These are phyloP conservation scores for Drosophila funebris DNA, from an alignment of 1,140 invertebrate genomes.

Conservation along the genomic window DNA sequence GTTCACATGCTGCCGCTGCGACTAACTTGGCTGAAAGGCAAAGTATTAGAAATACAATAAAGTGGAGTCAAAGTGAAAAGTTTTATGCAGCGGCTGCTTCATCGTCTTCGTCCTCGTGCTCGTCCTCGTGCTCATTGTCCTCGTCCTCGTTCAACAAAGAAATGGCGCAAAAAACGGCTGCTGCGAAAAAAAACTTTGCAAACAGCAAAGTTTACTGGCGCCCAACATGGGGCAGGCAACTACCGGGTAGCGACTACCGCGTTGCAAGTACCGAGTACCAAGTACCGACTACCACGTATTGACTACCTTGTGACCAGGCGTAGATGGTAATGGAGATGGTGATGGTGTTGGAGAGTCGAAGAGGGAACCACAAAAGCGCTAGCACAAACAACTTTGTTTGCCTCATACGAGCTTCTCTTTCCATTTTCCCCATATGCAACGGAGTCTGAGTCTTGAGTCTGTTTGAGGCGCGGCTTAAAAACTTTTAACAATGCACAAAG, in stretches of 20 bases:
- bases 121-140: background rate
- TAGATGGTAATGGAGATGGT: background rate
- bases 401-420: conserved; percentile 52
- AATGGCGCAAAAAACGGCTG: conserved; percentile 57
- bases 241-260: background rate
- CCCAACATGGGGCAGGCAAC: conserved; percentile 45
- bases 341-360: background rate
- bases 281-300: conserved; percentile 4
- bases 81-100: conserved; percentile 75
- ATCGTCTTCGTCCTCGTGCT: conserved; percentile 3
- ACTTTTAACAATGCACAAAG: conserved; percentile 82
- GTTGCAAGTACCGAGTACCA: background rate
- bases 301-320: conserved; percentile 54
- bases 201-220: conserved; percentile 76
- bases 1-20: conserved; percentile 72
- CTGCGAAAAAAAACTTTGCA: conserved; percentile 55
- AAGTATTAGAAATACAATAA: conserved; percentile 83
- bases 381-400: conserved; percentile 81
- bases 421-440: conserved; percentile 23
- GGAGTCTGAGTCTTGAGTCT: conserved; percentile 34
- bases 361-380: conserved; percentile 68
- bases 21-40: conserved; percentile 77
- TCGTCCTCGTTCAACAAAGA: conserved; percentile 51
- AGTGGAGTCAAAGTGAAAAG: conserved; percentile 83
- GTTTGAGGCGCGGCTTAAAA: conserved; percentile 81